phyloP scores from a whole-genome alignment of 2,888 invertebrate genomes.

The Drosophila austrosaltans region DNA sequence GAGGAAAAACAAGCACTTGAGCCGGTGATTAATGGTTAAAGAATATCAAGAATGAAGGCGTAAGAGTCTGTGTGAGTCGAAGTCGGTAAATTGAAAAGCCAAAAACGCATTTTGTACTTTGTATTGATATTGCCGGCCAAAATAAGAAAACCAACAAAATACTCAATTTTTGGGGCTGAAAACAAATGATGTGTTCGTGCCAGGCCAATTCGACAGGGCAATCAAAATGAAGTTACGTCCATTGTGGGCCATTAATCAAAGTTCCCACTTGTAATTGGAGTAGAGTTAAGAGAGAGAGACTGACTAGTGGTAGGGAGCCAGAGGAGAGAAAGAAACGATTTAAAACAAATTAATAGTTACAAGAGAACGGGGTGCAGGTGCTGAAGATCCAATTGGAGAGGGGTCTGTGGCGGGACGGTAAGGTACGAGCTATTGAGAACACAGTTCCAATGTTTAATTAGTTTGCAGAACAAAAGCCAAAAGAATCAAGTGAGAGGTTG shows the following conservation, averaged over 20 bases:
- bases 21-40: conserved; percentile 53
- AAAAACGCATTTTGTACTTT: conserved; percentile 53
- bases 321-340: conserved; percentile 57
- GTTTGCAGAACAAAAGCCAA: conserved; percentile 62
- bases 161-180: conserved; percentile 23
- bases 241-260: conserved; percentile 65
- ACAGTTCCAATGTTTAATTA: conserved; percentile 69
- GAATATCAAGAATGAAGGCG: conserved; percentile 46
- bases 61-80: conserved; percentile 15
- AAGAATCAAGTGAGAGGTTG: conserved; percentile 15
- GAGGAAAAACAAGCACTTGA: conserved; percentile 10
- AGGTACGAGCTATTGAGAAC: not conserved
- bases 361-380: conserved; percentile 21
- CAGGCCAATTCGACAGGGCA: conserved; percentile 69
- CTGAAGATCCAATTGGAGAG: not conserved
- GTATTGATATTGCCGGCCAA: conserved; percentile 56
- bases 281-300: conserved; percentile 26
- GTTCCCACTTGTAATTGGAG: conserved; percentile 35
- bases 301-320: not conserved
- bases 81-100: conserved; percentile 68
- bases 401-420: not conserved
- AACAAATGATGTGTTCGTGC: conserved; percentile 73
- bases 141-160: conserved; percentile 32
- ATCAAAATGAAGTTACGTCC: conserved; percentile 78
- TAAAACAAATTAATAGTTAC: conserved; percentile 74